phyloP scores from a whole-genome alignment of 2,888 invertebrate genomes.

The Rotaria sp. region DNA sequence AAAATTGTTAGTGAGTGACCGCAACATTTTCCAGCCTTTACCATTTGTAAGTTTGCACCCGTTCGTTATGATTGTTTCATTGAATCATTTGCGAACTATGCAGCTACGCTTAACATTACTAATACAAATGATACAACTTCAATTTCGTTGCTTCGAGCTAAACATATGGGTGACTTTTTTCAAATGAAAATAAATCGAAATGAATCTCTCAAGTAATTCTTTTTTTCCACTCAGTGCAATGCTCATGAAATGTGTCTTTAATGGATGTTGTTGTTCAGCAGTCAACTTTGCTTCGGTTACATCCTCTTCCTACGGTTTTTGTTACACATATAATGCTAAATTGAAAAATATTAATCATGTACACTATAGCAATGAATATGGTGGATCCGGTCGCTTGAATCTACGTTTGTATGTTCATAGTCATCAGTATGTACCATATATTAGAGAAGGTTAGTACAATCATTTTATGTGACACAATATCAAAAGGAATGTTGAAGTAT shows the following conservation, averaged over 20 bases:
- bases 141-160: background rate
- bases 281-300: background rate
- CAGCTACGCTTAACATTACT: background rate
- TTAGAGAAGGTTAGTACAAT: background rate
- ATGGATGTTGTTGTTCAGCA: background rate
- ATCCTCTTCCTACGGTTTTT: background rate
- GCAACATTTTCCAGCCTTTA: conserved; percentile 28
- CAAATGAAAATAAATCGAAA: conserved; percentile 2
- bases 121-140: background rate
- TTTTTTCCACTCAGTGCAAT: background rate
- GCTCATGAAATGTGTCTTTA: background rate
- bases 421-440: conserved; percentile 5
- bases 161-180: background rate
- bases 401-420: conserved; percentile 6
- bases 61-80: background rate
- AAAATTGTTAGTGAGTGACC: conserved; percentile 29
- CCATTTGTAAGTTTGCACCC: conserved; percentile 26
- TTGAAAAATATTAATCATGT: background rate
- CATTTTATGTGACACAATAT: background rate
- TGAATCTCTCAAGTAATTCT: background rate
- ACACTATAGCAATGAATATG: background rate
- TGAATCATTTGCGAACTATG: background rate
- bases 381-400: background rate
- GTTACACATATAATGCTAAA: background rate
- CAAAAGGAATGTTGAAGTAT: no score